Percentiles rank a stretch among this genome's conserved stretches.
These are phyloP conservation scores for Malacoctenus gilli DNA, from an alignment of 2,797 vertebrate species.

Conservation along the genomic window DNA sequence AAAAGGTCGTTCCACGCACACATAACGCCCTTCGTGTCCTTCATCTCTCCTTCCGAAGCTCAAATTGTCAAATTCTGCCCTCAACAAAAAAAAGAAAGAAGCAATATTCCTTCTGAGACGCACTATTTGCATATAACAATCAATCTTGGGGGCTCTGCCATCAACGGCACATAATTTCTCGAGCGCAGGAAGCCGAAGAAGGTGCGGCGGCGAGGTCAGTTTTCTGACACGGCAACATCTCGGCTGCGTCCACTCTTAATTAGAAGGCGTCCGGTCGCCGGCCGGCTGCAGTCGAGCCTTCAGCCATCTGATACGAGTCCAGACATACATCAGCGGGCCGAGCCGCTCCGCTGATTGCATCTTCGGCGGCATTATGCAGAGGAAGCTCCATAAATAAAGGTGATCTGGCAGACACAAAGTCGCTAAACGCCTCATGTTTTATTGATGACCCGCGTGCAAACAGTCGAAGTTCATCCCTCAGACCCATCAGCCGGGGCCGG, in stretches of 20 bases:
- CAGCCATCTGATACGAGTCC: conserved; percentile 47
- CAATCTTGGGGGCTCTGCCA: too few species aligned
- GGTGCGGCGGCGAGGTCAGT: background rate
- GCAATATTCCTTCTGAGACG: too few species aligned
- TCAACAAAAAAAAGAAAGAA: too few species aligned
- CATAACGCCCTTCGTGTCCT: too few species aligned
- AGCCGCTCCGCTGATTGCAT: conserved; percentile 65
- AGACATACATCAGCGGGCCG: conserved; percentile 60
- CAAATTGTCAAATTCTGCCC: too few species aligned
- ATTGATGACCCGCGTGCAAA: conserved; percentile 58
- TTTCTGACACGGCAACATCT: conserved; percentile 28
- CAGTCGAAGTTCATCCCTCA: conserved; percentile 42
- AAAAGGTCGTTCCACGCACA: too few species aligned
- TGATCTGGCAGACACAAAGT: conserved; percentile 42
- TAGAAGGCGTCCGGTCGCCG: conserved; percentile 16
- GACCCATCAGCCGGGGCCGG: conserved; percentile 6
- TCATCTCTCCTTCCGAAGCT: too few species aligned
- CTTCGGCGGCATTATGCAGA: conserved; percentile 66
- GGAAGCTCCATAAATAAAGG: conserved; percentile 65
- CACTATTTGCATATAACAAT: too few species aligned
- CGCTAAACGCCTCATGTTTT: conserved; percentile 67
- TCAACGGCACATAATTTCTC: too few species aligned
- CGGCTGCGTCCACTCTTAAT: conserved; percentile 37
- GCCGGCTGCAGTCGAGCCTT: conserved; percentile 22
- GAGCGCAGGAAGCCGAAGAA: conserved; percentile 8